Evolutionary conservation across 2,113 vertebrate species (phyloP), one percentile per base, ranked within the genome.

Genomic region (Psophia crepitans): DNA sequence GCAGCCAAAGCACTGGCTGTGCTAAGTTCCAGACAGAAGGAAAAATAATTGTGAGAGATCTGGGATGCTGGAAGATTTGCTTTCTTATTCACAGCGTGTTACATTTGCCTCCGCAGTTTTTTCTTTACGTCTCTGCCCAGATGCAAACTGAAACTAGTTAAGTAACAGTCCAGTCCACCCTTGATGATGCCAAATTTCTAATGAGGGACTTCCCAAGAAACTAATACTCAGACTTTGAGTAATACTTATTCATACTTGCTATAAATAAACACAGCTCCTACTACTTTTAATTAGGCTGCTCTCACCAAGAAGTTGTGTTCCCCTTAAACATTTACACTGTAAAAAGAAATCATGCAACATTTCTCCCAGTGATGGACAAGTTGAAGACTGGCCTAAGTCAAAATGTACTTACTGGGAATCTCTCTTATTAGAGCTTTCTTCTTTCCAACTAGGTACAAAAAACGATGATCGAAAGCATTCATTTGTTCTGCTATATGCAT

Each of bases 131-230:
- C 83, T 73, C 83, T 85, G 78, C 78, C 95, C 88, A 84, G 89
- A 71, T 89, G 90, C 9, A 10, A 96, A 97, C 49, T 48, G 77
- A 97, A 97, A 97, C 85, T 58, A 89, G 94, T 96, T 97, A 97
- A 96, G 95, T 95, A 94, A 86, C 54, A 90, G 78, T 56, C 84
- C 86, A 37, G 88, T 86, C 95, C 90, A 87, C 78, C 80, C 89
- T 65, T 26, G 96, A 98, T 97, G 96, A 98, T 90, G 74, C 89
- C 75, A 86, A 85, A 84, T 87, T 98, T 97, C 94, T 97, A 96
- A 96, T 91, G 86, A 96, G 97, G 97, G 96, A 98, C 97, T 98
- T 98, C 95, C 98, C 97, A 95, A 96, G 93, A 97, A 96, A 96
- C 84, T 91, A 88, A 86, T 54, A 70, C 93, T 71, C 86, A 95